Base-by-base conservation (phyloP, 2,797 vertebrate species). In the Epinephelus coioides region DNA sequence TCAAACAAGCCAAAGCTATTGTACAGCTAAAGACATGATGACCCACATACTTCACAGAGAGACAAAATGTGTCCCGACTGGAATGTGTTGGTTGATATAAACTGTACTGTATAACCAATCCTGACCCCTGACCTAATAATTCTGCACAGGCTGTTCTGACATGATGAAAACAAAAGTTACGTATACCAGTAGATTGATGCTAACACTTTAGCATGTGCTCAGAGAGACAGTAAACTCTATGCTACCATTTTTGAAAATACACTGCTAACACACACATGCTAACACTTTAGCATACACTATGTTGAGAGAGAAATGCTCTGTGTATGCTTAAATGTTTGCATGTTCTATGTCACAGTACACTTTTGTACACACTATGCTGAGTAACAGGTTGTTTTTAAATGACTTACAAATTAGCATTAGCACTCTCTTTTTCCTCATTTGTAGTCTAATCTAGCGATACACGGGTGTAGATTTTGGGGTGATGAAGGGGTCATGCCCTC, bases 41-140 rank as follows among this genome's bases (percentile, higher is more conserved):
- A 73, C 64, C 57, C 57, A 69, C 46, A 63, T 60, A 21, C 4
- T 19, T 21, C 9, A 50, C 53, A 50, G n/a, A n/a, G 59, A 77
- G 49, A 78, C 69, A 57, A 62, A 64, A 62, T 56, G 74, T 57
- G 56, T 74, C 27, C 62, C 15, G 34, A 56, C 44, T 57, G 61
- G 73, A 84, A 82, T 82, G 69, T 70, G 68, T 59, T 62, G 27
- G 54, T 74, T 77, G 69, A 83, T 66, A 54, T 67, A 27, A 79
- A 44, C 27, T 23, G 60, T 46, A 50, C 30, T 61, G 18, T 27
- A 47, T 55, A 73, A 69, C 27, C 18, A 56, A 46, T 17, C 49
- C 49, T 54, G 65, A 72, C 38, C n/a, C 30, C 50, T 63, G 27
- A 27, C 57, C 21, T 50, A 57, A 81, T 40, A 53, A 18, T 6